Evolutionary conservation across 2,113 vertebrate species (phyloP), one percentile per base, ranked within the genome.

Genomic region (Nothocercus nigrocapillus): DNA sequence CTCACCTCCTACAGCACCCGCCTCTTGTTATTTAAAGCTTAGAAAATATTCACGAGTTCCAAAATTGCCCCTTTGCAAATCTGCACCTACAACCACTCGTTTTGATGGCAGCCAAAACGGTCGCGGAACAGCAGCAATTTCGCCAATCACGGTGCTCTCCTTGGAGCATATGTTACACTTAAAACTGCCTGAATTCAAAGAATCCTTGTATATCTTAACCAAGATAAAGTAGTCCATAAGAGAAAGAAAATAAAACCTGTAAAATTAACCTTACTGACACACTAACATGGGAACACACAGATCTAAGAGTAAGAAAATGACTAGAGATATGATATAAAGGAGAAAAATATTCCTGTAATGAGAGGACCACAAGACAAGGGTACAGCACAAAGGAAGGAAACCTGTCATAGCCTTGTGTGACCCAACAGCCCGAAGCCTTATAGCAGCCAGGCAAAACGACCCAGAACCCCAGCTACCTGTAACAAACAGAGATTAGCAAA

Each of bases 381-480:
- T 32, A 49, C 18, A 76, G 30, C 25, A 84, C 28, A 64, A 86
- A 68, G 21, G 25, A 58, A 88, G 20, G 54, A 8, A 40, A 24
- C 5, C 32, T 1, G 36, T 4, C 17, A n/a, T 18, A 59, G 81
- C 22, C 11, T 45, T 49, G 4, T 19, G 22, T 11, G 8, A 11
- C 47, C 24, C 21, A 53, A 16, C 0, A 53, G 16, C 10, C 66
- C 18, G 16, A 90, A 88, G 32, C 19, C 38, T 64, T 20, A 61
- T 28, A 53, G 5, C 18, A 40, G 32, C 1, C 0, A 10, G 19
- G 34, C 4, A 30, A 47, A 0, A 0, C 12, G 21, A 56, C 13
- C 19, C 16, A 11, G 34, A 84, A 5, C 45, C 79, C 59, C 58
- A 82, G 42, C n/a, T 30, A 64, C 7, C 30, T n/a, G 22, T 58